Conservation (phyloP, 1,140 invertebrate genomes). For the Rhizoglyphus robini region DNA sequence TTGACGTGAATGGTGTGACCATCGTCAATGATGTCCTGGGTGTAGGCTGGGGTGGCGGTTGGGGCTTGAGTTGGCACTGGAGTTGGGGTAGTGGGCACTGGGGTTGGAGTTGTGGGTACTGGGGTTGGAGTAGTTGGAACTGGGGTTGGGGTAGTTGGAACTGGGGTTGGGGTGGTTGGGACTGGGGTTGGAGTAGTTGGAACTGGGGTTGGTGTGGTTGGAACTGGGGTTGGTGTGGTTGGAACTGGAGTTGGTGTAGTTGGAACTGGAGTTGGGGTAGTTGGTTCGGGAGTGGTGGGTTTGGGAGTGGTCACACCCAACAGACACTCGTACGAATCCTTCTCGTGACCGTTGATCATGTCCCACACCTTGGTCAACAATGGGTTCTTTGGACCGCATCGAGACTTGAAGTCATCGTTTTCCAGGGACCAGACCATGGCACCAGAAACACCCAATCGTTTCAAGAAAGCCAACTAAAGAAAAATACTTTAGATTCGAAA, state of each 20-base stretch:
- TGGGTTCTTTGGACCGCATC: constrained; percentile 23
- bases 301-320: background rate
- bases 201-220: background rate
- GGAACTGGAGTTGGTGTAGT: background rate
- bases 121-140: background rate
- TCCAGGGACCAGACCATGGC: constrained; percentile 39
- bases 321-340: background rate
- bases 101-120: background rate
- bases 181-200: background rate
- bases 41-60: background rate
- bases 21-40: background rate
- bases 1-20: constrained; percentile 4
- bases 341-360: constrained; percentile 19
- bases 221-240: background rate
- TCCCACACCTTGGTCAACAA: constrained; percentile 23
- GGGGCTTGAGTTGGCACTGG: background rate
- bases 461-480: constrained; percentile 27
- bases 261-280: background rate
- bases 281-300: background rate
- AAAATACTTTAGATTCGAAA: too few relatives aligned
- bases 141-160: background rate
- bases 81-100: background rate
- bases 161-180: background rate
- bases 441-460: constrained; percentile 29
- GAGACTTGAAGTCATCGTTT: constrained; percentile 31